A percentile compares a stretch with the other conserved stretches of the same genome.
phyloP scores from a whole-genome alignment of 2,113 vertebrate genomes.

The Pluvialis apricaria region DNA sequence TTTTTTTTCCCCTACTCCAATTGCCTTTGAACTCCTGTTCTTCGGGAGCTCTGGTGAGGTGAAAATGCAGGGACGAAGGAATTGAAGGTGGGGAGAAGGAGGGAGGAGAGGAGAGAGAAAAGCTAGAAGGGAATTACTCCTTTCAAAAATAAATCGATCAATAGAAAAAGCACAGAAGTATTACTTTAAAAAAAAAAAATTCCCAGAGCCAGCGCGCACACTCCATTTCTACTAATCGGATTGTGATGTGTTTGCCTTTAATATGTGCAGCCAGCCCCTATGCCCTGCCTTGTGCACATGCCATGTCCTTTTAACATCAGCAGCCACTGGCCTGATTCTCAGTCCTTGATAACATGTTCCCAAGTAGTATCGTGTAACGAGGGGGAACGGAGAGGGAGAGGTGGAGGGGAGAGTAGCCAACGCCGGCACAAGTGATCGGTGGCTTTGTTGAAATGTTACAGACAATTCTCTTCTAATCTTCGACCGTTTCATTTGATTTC shows the following conservation, averaged over 20 bases:
- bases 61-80: neutral
- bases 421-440: neutral
- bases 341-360: conserved; percentile 61
- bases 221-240: conserved; percentile 65
- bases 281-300: conserved; percentile 85
- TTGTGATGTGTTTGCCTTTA: conserved; percentile 81
- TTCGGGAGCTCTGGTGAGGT: neutral
- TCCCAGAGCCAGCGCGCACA: conserved; percentile 25
- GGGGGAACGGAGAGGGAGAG: neutral
- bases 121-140: conserved; percentile 18
- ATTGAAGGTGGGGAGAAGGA: neutral
- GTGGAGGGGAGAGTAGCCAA: neutral
- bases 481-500: neutral
- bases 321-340: conserved; percentile 90
- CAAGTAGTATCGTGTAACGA: conserved; percentile 48
- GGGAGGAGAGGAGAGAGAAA: neutral
- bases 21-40: conserved; percentile 29
- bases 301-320: conserved; percentile 95
- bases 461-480: neutral
- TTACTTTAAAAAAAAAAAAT: conserved; percentile 21
- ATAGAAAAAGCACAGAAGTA: conserved; percentile 51
- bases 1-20: neutral
- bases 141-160: conserved; percentile 63
- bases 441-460: neutral
- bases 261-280: conserved; percentile 91